Percentiles rank a stretch among this genome's conserved stretches.
Conservation (phyloP, 2,113 vertebrate species). For the Arothron firmamentum region DNA sequence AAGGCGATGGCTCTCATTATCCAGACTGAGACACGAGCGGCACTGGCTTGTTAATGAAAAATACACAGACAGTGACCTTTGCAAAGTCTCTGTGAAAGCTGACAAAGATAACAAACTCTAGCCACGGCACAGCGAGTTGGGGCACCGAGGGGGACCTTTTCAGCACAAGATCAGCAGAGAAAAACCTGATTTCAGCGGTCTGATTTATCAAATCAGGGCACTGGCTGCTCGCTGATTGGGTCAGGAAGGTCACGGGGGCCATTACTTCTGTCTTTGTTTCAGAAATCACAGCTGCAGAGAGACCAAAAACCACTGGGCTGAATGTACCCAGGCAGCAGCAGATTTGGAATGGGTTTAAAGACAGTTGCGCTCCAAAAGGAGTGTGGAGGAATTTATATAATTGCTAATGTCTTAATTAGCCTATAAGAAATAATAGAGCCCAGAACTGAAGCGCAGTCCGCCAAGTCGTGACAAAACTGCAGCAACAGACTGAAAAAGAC, state of each 20-base stretch:
- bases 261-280: slow-evolving; percentile 39
- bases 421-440: slow-evolving; percentile 76
- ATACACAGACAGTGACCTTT: slow-evolving; percentile 71
- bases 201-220: too few relatives aligned
- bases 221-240: slow-evolving; percentile 34
- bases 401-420: slow-evolving; percentile 77
- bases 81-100: slow-evolving; percentile 59
- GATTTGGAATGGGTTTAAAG: slow-evolving; percentile 68
- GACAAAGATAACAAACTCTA: slow-evolving; percentile 56
- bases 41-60: slow-evolving; percentile 69
- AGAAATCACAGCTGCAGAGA: slow-evolving; percentile 52
- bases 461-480: slow-evolving; percentile 76
- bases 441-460: slow-evolving; percentile 60
- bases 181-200: neutral
- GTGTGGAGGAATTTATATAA: slow-evolving; percentile 72
- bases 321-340: slow-evolving; percentile 44
- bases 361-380: slow-evolving; percentile 50
- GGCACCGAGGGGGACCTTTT: slow-evolving; percentile 10
- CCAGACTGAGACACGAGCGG: slow-evolving; percentile 50
- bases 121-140: slow-evolving; percentile 22
- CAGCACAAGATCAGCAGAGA: neutral
- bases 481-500: slow-evolving; percentile 66
- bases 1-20: slow-evolving; percentile 73
- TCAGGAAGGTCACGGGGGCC: slow-evolving; percentile 60
- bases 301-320: slow-evolving; percentile 41